These are phyloP conservation scores for Plagodis pulveraria DNA, from an alignment of 2,888 invertebrate species.

Conservation along the genomic window DNA sequence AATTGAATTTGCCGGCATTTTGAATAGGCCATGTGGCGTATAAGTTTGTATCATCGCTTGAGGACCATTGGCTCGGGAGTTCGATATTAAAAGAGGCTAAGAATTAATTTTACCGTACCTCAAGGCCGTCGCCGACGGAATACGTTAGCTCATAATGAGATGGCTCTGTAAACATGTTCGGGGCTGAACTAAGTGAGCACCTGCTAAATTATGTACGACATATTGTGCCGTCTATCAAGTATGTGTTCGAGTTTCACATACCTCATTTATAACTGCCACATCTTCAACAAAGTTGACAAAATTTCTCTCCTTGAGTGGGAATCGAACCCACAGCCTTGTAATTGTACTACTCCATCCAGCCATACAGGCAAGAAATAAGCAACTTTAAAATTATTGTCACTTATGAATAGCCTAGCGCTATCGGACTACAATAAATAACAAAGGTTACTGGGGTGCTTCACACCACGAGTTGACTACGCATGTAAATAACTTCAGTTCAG, in stretches of 20 bases:
- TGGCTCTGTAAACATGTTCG: constrained; percentile 60
- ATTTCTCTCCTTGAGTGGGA: too few species aligned
- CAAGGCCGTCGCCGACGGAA: constrained; percentile 64
- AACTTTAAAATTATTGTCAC: too few species aligned
- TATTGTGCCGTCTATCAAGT: constrained; percentile 46
- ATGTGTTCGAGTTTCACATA: constrained; percentile 14
- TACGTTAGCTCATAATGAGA: constrained; percentile 70
- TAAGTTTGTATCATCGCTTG: constrained; percentile 69
- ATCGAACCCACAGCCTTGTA: too few species aligned
- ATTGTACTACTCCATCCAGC: too few species aligned
- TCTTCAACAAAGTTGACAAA: too few species aligned
- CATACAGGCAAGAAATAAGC: too few species aligned
- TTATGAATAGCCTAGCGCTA: too few species aligned
- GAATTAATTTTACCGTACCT: constrained; percentile 79
- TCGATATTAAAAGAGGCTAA: constrained; percentile 71
- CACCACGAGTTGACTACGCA: too few species aligned
- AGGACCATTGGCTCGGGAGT: constrained; percentile 61
- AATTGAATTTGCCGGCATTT: constrained; percentile 72
- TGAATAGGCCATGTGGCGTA: constrained; percentile 80
- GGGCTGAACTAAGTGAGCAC: constrained; percentile 47
- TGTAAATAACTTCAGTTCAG: too few species aligned
- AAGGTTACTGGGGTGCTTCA: too few species aligned
- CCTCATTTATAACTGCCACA: constrained; percentile 10
- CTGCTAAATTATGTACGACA: constrained; percentile 53
- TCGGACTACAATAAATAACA: too few species aligned